Evolutionary conservation across 2,888 invertebrate genomes (phyloP), one percentile per base, ranked within the genome.

Genomic region (Oxyscelio sp.): DNA sequence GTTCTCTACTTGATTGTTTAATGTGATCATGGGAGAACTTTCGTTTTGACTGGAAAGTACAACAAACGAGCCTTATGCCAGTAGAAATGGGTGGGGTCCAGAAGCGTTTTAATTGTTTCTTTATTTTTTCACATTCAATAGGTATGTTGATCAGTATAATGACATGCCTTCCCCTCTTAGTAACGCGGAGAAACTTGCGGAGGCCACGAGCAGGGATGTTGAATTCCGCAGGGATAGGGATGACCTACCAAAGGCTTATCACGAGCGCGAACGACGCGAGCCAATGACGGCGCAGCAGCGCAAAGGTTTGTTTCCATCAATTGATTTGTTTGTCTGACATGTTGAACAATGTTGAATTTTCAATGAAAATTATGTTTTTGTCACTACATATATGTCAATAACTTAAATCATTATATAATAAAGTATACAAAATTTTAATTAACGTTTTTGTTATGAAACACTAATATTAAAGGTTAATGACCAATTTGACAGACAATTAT

Each of bases 121-220:
- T 88, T 90, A 88, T 89, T 86, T 89, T 86, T 87, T 87, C 78
- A 90, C 84, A 90, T 93, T 90, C 82, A 88, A 85, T 93, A 93
- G 92, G 93, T 93, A 92, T 92, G 91, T 92, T 90, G 91, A 90
- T 90, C 92, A 91, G 91, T 93, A 91, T 94, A 93, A 93, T 94
- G 91, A 93, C 90, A 92, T 93, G 90, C 90, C 92, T 93, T 93
- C 91, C 92, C 92, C 93, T 91, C 92, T 92, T 93, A 94, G 93
- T 91, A 94, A 92, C 88, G 91, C 93, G 85, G 94, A 94, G 80
- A 94, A 94, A 86, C 90, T 93, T 59, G 91, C 92, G 43, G 94
- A 94, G 71, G 90, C 90, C 77, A 89, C 92, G 19, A 92, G 93
- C 54, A 90, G 93, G 34, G 94, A 94, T 83, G 93, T 93, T 34